These are phyloP conservation scores for Tenebrosternarchus preto DNA, from an alignment of 2,113 vertebrate genomes.

Conservation along the genomic window DNA sequence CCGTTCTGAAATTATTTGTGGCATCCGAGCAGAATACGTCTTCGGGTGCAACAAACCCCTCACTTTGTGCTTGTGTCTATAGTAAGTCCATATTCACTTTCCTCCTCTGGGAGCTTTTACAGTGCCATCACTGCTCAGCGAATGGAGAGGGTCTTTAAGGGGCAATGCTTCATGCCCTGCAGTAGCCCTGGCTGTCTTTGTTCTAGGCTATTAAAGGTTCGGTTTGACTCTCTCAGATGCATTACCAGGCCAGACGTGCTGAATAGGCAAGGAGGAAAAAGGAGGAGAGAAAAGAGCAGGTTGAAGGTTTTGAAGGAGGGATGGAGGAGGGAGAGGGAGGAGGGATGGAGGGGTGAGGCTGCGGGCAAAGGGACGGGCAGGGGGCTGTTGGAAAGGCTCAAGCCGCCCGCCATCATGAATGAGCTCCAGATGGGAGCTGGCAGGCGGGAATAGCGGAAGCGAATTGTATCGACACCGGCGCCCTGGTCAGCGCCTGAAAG, in stretches of 20 bases:
- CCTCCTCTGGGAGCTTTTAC: not conserved
- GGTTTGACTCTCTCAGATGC: constrained; percentile 27
- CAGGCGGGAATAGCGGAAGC: constrained; percentile 79
- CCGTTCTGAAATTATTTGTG: too few species aligned
- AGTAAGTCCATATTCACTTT: not conserved
- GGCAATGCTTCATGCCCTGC: constrained; percentile 14
- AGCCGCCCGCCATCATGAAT: constrained; percentile 77
- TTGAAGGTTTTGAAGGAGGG: constrained; percentile 50
- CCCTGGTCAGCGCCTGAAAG: constrained; percentile 71
- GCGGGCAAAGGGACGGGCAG: constrained; percentile 56
- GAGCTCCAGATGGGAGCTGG: constrained; percentile 81
- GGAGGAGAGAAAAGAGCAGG: constrained; percentile 31
- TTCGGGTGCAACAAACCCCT: not conserved
- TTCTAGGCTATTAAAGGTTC: constrained; percentile 37
- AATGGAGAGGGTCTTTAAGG: not conserved
- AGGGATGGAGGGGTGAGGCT: constrained; percentile 39
- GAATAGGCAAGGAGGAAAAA: not conserved
- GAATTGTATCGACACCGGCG: constrained; percentile 81
- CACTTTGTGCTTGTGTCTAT: not conserved
- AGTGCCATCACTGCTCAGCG: not conserved
- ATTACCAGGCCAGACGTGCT: constrained; percentile 24
- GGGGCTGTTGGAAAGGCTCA: constrained; percentile 73
- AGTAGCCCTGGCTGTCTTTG: constrained; percentile 21
- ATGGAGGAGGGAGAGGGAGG: constrained; percentile 63
- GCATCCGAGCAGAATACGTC: too few species aligned